phyloP scores from a whole-genome alignment of 2,888 invertebrate species.

The Nephrotoma appendiculata region DNA sequence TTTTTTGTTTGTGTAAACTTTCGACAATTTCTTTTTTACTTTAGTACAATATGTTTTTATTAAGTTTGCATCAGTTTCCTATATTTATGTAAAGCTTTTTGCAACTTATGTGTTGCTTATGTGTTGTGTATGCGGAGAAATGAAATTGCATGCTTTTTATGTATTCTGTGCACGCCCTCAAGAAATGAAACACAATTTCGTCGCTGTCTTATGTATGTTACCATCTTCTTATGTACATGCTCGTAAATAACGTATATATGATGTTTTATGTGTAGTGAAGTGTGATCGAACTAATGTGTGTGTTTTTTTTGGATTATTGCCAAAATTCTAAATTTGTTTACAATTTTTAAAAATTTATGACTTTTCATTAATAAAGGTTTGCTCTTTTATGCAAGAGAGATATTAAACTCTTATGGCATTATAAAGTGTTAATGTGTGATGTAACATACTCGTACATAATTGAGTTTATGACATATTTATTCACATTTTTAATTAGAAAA shows the following conservation, averaged over 20 bases:
- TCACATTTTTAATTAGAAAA: not conserved
- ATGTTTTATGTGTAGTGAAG: not conserved
- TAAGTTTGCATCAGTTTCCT: not conserved
- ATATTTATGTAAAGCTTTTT: not conserved
- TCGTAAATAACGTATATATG: not conserved
- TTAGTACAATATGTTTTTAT: not conserved
- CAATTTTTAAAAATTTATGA: not conserved
- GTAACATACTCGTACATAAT: not conserved
- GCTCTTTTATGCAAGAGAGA: not conserved
- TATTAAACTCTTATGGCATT: not conserved
- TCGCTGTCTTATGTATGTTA: not conserved
- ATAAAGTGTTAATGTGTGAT: not conserved
- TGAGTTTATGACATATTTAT: not conserved
- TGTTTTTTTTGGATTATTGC: not conserved
- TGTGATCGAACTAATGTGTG: not conserved
- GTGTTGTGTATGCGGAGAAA: not conserved
- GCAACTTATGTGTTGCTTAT: not conserved
- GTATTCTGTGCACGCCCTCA: not conserved
- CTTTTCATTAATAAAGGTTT: not conserved
- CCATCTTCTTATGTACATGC: not conserved
- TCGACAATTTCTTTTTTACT: not conserved
- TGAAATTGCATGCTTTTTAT: too few relatives aligned
- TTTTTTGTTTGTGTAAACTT: not conserved
- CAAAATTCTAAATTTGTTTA: not conserved
- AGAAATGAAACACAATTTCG: not conserved